These are phyloP conservation scores for Petrocephalus microphthalmus DNA, from an alignment of 2,113 vertebrate species.

Conservation along the genomic window DNA sequence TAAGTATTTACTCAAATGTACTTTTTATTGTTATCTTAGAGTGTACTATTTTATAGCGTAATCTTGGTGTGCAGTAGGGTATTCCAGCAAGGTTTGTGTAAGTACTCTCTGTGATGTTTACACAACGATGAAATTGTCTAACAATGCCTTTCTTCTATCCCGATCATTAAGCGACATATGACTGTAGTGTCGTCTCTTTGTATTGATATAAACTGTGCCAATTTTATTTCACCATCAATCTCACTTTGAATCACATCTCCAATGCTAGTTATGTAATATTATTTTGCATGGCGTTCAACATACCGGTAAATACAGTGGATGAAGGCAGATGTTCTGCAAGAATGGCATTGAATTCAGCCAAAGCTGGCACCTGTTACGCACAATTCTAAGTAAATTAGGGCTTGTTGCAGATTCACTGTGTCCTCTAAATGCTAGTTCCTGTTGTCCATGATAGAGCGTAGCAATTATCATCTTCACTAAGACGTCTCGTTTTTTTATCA, in stretches of 20 bases:
- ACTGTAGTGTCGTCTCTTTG: not conserved
- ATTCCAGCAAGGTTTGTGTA: not conserved
- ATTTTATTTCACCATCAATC: not conserved
- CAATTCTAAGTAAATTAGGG: no score
- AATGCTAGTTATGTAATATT: not conserved
- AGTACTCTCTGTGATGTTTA: not conserved
- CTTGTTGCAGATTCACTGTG: not conserved
- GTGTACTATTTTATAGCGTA: not conserved
- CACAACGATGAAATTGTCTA: not conserved
- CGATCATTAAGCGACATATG: not conserved
- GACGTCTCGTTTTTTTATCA: not conserved
- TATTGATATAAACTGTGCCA: constrained; percentile 1
- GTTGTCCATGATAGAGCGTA: not conserved
- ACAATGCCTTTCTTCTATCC: not conserved
- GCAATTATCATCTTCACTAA: not conserved
- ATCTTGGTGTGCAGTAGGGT: not conserved
- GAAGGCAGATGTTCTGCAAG: not conserved
- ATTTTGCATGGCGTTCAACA: constrained; percentile 3
- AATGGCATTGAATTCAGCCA: not conserved
- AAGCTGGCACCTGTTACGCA: not conserved
- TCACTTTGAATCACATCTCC: not conserved
- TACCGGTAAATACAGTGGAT: constrained; percentile 7
- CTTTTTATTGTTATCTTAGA: not conserved
- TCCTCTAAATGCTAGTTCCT: not conserved
- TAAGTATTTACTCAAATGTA: not conserved